phyloP scores from a whole-genome alignment of 2,888 invertebrate genomes.

The Orthonychiurus folsomi region DNA sequence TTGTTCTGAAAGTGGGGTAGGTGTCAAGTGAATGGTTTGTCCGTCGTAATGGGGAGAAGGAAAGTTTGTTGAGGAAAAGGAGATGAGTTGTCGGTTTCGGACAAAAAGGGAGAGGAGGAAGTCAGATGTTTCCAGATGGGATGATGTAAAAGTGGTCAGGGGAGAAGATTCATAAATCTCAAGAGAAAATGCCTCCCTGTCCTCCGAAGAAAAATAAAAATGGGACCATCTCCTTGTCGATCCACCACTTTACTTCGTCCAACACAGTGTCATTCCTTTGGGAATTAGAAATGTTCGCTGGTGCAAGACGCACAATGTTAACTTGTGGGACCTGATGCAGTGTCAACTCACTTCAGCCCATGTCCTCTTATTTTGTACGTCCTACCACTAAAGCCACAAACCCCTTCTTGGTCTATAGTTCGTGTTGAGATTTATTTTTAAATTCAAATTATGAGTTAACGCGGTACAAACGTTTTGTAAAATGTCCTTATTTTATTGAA shows the following conservation, averaged over 20 bases:
- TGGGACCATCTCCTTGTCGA: neutral
- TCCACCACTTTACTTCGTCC: neutral
- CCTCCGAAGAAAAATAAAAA: neutral
- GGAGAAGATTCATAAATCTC: neutral
- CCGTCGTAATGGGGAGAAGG: too few relatives aligned
- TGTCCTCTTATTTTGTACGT: too few relatives aligned
- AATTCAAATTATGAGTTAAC: too few relatives aligned
- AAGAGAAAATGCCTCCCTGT: neutral
- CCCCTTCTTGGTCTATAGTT: too few relatives aligned
- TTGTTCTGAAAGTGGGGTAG: neutral
- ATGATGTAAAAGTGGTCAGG: constrained; percentile 1
- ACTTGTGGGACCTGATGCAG: neutral
- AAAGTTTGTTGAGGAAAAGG: neutral
- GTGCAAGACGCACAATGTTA: neutral
- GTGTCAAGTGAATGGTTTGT: constrained; percentile 1
- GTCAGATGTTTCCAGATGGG: constrained; percentile 1
- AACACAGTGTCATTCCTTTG: neutral
- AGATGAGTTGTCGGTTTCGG: neutral
- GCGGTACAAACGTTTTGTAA: too few relatives aligned
- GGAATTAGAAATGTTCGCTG: neutral
- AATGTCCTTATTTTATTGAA: too few relatives aligned
- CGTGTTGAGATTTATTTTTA: too few relatives aligned
- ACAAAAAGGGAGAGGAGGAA: neutral
- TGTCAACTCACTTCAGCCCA: too few relatives aligned
- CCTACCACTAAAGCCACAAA: too few relatives aligned